Evolutionary conservation across 2,888 invertebrate genomes (phyloP), one percentile per base, ranked within the genome.

Genomic region (Carcina quercana): DNA sequence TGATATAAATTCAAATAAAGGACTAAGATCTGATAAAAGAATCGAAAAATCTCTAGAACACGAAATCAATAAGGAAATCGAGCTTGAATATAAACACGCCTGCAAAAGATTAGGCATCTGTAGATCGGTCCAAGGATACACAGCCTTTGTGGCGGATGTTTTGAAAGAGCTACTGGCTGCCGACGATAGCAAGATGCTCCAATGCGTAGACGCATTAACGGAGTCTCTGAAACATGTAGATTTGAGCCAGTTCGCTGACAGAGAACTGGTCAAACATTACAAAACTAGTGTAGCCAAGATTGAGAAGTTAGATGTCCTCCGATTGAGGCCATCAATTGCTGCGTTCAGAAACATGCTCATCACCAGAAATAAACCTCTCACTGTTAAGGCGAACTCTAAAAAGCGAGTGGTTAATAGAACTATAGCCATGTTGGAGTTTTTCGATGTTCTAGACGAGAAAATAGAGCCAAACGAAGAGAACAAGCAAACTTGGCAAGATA

Each of bases 71-170:
- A 53, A 42, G 1, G 59, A 53, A 33, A 45, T 44, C 2, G 32
- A 41, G 0, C 11, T 49, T 0, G 63, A 68, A 43, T 38, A 50
- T 3, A 28, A 37, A 2, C 53, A 59, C 3, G 57, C 59, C 0
- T 73, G 71, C 27, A 39, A 38, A 2, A 55, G 58, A 38, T 54
- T 65, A 19, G 41, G 47, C 0, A 50, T 69, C 3, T 74, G 74
- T 30, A 41, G 58, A n/a, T 43, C 34, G 0, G 32, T 31, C 0
- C 28, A 41, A 0, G 56, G 50, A 0, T 65, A 59, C 6, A 51
- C 47, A 1, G 37, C 47, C 1, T 63, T 63, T 13, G 0, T 60
- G 4, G 31, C 37, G 2, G 48, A 61, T 2, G 7, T 60, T 0
- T 5, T 69, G 2, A 34, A 8, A 0, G 47, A 42, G 12, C 12